Evolutionary conservation across 2,797 vertebrate genomes (phyloP).

Genomic region (Gorsachius magnificus): DNA sequence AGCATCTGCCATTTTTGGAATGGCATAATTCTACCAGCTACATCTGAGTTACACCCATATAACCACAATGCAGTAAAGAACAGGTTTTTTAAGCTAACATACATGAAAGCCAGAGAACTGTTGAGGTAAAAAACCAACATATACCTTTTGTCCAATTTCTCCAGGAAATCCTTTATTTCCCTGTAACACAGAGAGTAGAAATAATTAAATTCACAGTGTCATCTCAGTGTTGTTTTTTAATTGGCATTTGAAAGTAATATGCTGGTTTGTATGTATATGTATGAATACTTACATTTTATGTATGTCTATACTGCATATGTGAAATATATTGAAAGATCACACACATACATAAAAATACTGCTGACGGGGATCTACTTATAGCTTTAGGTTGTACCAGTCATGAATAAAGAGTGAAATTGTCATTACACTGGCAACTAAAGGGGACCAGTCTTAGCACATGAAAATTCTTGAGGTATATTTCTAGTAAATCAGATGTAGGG

Average conservation of each 20-base stretch:
- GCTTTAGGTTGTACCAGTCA: background rate
- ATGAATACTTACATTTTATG: background rate
- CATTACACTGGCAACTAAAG: background rate
- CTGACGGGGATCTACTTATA: background rate
- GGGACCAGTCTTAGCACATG: background rate
- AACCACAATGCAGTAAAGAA: background rate
- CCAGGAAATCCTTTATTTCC: slow-evolving; percentile 46
- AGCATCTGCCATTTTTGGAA: background rate
- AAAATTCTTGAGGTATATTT: background rate
- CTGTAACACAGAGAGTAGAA: slow-evolving; percentile 20
- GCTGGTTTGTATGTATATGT: background rate
- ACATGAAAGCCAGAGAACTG: background rate
- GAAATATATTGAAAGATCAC: background rate
- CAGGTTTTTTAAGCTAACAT: background rate
- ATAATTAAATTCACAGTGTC: background rate
- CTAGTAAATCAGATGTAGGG: background rate
- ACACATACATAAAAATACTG: background rate
- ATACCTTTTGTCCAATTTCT: slow-evolving; percentile 44
- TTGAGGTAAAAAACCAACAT: background rate
- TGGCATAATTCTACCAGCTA: background rate
- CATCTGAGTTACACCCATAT: background rate
- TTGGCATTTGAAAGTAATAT: background rate
- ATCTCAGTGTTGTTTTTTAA: background rate
- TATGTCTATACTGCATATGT: background rate
- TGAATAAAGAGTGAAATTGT: background rate